Percentiles rank a stretch among this genome's conserved stretches.
Evolutionary conservation across 1,140 invertebrate species (phyloP).

Genomic region (Epicauta chinensis): DNA sequence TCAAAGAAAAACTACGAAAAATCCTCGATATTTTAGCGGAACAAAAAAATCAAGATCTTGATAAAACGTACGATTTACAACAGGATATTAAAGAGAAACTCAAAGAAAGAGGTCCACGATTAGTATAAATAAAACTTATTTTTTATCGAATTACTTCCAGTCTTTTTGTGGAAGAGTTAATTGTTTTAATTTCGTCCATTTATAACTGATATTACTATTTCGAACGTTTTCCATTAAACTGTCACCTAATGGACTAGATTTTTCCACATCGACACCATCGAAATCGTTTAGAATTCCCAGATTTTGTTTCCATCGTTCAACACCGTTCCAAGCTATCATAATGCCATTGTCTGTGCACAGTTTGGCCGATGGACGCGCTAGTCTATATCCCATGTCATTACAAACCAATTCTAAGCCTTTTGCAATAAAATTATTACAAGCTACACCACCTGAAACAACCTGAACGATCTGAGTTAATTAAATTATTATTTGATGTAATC

Average conservation of each 20-base stretch:
- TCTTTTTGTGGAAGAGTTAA: slow-evolving; percentile 25
- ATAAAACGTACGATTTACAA: slow-evolving; percentile 36
- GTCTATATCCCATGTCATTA: slow-evolving; percentile 55
- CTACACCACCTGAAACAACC: slow-evolving; percentile 94
- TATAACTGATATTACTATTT: slow-evolving; percentile 52
- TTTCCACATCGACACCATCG: slow-evolving; percentile 46
- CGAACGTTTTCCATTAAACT: slow-evolving; percentile 51
- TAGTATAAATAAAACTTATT: slow-evolving; percentile 33
- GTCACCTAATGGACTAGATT: slow-evolving; percentile 47
- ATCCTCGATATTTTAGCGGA: slow-evolving; percentile 50
- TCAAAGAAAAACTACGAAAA: slow-evolving; percentile 52
- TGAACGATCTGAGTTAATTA: slow-evolving; percentile 33
- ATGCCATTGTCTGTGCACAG: slow-evolving; percentile 96
- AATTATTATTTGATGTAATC: no score
- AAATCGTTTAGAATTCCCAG: slow-evolving; percentile 45
- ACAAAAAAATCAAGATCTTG: slow-evolving; percentile 43
- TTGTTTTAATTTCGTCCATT: slow-evolving; percentile 48
- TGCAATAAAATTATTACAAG: slow-evolving; percentile 82
- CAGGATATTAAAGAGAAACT: slow-evolving; percentile 19
- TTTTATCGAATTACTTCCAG: slow-evolving; percentile 7
- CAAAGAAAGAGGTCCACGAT: slow-evolving; percentile 42
- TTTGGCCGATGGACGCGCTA: slow-evolving; percentile 71
- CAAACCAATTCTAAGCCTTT: slow-evolving; percentile 63
- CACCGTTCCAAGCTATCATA: slow-evolving; percentile 99
- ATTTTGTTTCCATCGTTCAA: slow-evolving; percentile 59